phyloP scores from a whole-genome alignment of 2,797 vertebrate genomes.

The Neostethus bicornis region DNA sequence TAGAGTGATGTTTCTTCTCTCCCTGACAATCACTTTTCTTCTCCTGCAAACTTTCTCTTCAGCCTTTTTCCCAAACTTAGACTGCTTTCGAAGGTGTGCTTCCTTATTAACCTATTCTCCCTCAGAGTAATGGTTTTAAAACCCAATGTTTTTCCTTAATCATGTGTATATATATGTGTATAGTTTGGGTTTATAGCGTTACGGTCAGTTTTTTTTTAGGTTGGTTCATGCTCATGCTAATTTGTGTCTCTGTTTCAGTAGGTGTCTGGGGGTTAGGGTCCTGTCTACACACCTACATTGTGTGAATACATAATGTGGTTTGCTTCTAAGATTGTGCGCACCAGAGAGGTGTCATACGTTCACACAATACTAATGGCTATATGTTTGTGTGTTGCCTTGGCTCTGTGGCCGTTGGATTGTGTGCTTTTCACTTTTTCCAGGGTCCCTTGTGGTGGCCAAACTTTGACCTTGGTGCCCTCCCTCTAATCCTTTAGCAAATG shows the following conservation, averaged over 20 bases:
- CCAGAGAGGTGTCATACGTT: conserved; percentile 49
- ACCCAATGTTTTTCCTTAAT: conserved; percentile 53
- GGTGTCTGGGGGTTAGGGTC: conserved; percentile 60
- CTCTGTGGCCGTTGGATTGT: conserved; percentile 38
- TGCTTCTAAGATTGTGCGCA: conserved; percentile 37
- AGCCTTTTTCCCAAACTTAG: conserved; percentile 51
- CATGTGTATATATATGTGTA: conserved; percentile 56
- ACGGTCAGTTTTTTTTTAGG: conserved; percentile 76
- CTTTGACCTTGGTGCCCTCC: conserved; percentile 71
- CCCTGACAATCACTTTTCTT: conserved; percentile 75
- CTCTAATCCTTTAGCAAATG: conserved; percentile 83
- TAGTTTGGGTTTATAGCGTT: conserved; percentile 60
- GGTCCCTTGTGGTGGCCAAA: conserved; percentile 63
- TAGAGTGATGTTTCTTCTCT: conserved; percentile 77
- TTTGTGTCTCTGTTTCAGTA: conserved; percentile 62
- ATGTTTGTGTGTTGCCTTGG: conserved; percentile 39
- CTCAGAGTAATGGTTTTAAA: conserved; percentile 57
- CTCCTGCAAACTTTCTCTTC: conserved; percentile 55
- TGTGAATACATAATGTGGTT: conserved; percentile 72
- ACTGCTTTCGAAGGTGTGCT: conserved; percentile 46
- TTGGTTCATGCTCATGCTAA: conserved; percentile 72
- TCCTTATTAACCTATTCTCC: conserved; percentile 27
- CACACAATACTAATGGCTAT: conserved; percentile 58
- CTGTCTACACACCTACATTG: conserved; percentile 67
- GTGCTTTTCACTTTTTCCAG: conserved; percentile 58